Evolutionary conservation across 2,113 vertebrate species (phyloP).

Genomic region (Oncorhynchus gorbuscha): DNA sequence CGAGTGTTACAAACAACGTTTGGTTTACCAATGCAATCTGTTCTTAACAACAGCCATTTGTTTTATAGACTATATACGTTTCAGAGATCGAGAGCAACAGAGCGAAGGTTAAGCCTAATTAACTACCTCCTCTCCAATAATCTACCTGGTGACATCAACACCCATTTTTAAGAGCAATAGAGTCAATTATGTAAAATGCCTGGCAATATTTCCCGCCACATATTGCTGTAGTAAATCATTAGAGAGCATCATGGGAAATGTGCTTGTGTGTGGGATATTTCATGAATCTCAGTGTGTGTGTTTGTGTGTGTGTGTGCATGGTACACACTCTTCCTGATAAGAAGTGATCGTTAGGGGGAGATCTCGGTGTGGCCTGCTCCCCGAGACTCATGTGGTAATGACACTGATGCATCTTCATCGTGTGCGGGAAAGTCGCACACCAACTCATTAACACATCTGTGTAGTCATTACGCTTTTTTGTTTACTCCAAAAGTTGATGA

Average conservation of each 20-base stretch:
- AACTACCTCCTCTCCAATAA: constrained; percentile 61
- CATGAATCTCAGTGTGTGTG: constrained; percentile 1
- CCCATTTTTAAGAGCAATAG: constrained; percentile 57
- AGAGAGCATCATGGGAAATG: constrained; percentile 57
- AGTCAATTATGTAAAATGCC: constrained; percentile 72
- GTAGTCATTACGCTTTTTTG: constrained; percentile 25
- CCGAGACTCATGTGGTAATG: not conserved
- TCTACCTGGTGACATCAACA: constrained; percentile 65
- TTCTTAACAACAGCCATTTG: constrained; percentile 70
- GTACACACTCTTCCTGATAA: constrained; percentile 5
- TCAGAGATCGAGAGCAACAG: constrained; percentile 52
- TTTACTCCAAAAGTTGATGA: constrained; percentile 13
- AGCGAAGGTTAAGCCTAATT: constrained; percentile 58
- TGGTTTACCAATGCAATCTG: constrained; percentile 76
- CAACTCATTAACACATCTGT: constrained; percentile 23
- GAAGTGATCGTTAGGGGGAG: constrained; percentile 32
- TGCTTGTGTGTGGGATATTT: constrained; percentile 1
- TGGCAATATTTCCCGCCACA: constrained; percentile 63
- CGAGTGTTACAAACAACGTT: constrained; percentile 71
- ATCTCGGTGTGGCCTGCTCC: not conserved
- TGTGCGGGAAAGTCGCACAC: constrained; percentile 16
- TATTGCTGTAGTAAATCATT: constrained; percentile 74
- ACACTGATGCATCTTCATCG: constrained; percentile 30
- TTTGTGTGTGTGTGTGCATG: constrained; percentile 17
- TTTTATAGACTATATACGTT: constrained; percentile 72